Percentiles rank a stretch among this genome's conserved stretches.
These are phyloP conservation scores for Cephalotes varians DNA, from an alignment of 2,888 invertebrate genomes.

Conservation along the genomic window DNA sequence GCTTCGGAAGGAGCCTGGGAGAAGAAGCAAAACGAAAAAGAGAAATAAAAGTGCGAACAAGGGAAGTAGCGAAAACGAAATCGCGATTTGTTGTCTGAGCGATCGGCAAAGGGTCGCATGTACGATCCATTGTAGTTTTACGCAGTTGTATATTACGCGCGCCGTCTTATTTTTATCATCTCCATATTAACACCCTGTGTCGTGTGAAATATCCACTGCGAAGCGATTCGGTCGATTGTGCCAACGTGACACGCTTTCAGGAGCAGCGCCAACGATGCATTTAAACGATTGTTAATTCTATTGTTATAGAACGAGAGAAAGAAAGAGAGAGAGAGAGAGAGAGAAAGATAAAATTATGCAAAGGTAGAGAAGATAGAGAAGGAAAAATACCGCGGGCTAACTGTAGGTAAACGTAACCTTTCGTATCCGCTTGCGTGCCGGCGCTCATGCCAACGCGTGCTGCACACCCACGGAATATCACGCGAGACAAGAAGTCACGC, in stretches of 20 bases:
- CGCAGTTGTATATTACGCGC: slow-evolving; percentile 68
- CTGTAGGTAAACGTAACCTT: slow-evolving; percentile 49
- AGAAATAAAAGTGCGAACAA: background rate
- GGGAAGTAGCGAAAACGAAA: slow-evolving; percentile 37
- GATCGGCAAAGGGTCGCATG: slow-evolving; percentile 62
- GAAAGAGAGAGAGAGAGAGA: background rate
- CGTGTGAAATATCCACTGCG: background rate
- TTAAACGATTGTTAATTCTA: slow-evolving; percentile 36
- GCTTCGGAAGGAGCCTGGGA: slow-evolving; percentile 4
- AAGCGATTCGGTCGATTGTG: slow-evolving; percentile 14
- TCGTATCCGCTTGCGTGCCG: slow-evolving; percentile 33
- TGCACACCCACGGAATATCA: slow-evolving; percentile 49
- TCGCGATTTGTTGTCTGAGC: slow-evolving; percentile 36
- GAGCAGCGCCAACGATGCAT: background rate
- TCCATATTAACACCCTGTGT: slow-evolving; percentile 67
- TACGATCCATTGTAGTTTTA: slow-evolving; percentile 64
- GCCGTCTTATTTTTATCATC: slow-evolving; percentile 71
- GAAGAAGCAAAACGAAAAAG: background rate
- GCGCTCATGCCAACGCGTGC: slow-evolving; percentile 39
- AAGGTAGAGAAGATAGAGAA: background rate
- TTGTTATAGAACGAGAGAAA: background rate
- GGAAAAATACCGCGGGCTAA: slow-evolving; percentile 10
- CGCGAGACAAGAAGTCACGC: slow-evolving; percentile 53
- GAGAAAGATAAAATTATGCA: background rate
- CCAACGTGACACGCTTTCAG: slow-evolving; percentile 6